Base-by-base conservation (phyloP, 23 tunicate genomes). In the Clavelina lepadiformis region DNA sequence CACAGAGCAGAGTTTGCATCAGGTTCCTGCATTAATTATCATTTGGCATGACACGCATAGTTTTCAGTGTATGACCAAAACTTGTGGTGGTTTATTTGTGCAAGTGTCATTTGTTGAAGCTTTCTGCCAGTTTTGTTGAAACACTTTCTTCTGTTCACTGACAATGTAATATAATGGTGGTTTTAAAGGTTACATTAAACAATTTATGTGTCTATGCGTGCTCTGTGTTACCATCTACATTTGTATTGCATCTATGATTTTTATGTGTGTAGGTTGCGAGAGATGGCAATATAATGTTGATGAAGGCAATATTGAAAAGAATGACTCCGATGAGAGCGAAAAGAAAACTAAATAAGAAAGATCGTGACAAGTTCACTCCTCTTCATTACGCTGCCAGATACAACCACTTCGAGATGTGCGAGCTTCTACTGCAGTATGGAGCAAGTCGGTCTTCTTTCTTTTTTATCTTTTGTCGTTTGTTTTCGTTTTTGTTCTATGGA, bases 351-450 rank as follows among this genome's bases (percentile, higher is more conserved):
- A 67, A 73, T 56, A 63, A 67, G 30, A 69, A 58, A 50, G 97
- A 89, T 60, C 65, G 65, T 1, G 97, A 89, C 36, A 68, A 66
- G 58, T 64, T 64, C 54, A 89, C 97, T 27, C 97, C 97, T 0
- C 75, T 89, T 6, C 97, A 89, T 41, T 89, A 89, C 54, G 97
- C 97, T 0, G 97, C 80, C 4, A 35, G 88, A 61, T 89, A 89
- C 65, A 75, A 81, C 65, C 88, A 81, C 24, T 37, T 58, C 13
- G 82, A 69, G 22, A 81, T 77, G 89, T 81, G 89, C 53, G 24
- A 61, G 31, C 26, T 81, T 3, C 65, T 89, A 18, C 59, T 81
- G 71, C 52, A 74, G 41, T 24, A 51, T 38, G 89, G 89, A 2
- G 89, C 97, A 41, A 58, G 97, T 88, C 59, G 56, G 67, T 34